Evolutionary conservation across 2,113 vertebrate species (phyloP), one percentile per base, ranked within the genome.

Genomic region (Tetrao urogallus): DNA sequence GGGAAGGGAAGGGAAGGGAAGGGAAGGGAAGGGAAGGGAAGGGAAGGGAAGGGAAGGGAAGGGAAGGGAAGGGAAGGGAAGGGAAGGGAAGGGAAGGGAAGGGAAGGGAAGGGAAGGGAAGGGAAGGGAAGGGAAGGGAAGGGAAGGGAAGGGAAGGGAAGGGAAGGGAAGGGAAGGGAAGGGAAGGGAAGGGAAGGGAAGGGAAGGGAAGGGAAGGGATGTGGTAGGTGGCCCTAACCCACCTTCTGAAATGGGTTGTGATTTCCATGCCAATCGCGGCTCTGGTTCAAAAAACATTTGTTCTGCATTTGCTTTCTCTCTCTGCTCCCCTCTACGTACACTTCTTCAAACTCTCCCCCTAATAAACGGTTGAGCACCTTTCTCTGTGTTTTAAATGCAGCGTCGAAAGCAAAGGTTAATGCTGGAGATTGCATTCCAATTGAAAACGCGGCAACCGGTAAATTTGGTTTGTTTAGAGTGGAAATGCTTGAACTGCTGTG

Each of bases 381-480:
- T 69, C 65, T 47, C 88, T 45, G 89, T 85, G 89, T 70, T 96
- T 96, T 52, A 84, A 90, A 96, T 82, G 94, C 90, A 16, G 94
- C 56, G 25, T 87, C 80, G 81, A 96, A 97, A 98, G 97, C 96
- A 97, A 94, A 97, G 98, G 98, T 98, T 97, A 98, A 98, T 97
- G 97, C 95, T 91, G 94, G 97, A 96, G 98, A 98, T 98, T 98
- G 98, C 97, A 93, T 96, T 94, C 95, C 98, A 97, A 98, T 98
- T 97, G 98, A 90, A 96, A 95, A 91, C 70, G 81, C 86, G 69
- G 91, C 73, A 52, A 85, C 57, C 86, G 91, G 86, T 96, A 91
- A 58, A 94, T 92, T 82, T 84, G 85, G 95, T 92, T 89, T 71
- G 88, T 57, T 85, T 64, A 86, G 72, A 30, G 80, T 95, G 97